Percentiles rank a stretch among this genome's conserved stretches.
phyloP scores from a whole-genome alignment of 2,797 vertebrate genomes.

The Scolopax rusticola region DNA sequence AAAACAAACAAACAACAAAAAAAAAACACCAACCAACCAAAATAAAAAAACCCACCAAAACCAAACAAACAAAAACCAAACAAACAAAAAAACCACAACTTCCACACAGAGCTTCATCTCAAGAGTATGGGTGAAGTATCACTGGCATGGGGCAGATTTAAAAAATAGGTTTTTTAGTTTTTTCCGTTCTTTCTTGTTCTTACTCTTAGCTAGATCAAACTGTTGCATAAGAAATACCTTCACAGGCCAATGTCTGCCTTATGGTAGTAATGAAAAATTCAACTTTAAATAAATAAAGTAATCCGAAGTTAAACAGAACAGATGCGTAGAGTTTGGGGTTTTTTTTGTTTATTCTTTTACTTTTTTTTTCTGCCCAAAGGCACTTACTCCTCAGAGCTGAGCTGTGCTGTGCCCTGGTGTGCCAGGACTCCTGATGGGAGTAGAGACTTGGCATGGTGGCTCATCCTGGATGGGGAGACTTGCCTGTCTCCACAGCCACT shows the following conservation, averaged over 20 bases:
- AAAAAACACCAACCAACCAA: too few relatives aligned
- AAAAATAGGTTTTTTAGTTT: neutral
- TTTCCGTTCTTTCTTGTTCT: neutral
- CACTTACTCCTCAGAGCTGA: neutral
- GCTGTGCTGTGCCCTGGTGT: neutral
- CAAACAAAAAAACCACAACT: neutral
- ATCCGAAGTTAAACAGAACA: neutral
- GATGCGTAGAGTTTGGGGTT: fast-evolving
- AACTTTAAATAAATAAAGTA: neutral
- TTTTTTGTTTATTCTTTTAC: neutral
- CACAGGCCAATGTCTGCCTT: neutral
- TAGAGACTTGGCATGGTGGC: fast-evolving
- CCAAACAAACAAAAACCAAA: too few relatives aligned
- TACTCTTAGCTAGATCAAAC: neutral
- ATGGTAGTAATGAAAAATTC: neutral
- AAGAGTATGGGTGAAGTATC: neutral
- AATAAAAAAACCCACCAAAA: too few relatives aligned
- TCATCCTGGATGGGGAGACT: fast-evolving
- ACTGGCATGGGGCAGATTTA: neutral
- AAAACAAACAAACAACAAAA: too few relatives aligned
- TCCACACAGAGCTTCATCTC: neutral
- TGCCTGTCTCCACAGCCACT: neutral
- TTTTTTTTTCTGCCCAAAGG: neutral
- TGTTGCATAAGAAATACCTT: neutral
- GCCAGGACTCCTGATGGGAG: neutral